Percentiles rank a stretch among this genome's conserved stretches.
phyloP scores from a whole-genome alignment of 2,797 vertebrate genomes.

The Myotis vivesi region DNA sequence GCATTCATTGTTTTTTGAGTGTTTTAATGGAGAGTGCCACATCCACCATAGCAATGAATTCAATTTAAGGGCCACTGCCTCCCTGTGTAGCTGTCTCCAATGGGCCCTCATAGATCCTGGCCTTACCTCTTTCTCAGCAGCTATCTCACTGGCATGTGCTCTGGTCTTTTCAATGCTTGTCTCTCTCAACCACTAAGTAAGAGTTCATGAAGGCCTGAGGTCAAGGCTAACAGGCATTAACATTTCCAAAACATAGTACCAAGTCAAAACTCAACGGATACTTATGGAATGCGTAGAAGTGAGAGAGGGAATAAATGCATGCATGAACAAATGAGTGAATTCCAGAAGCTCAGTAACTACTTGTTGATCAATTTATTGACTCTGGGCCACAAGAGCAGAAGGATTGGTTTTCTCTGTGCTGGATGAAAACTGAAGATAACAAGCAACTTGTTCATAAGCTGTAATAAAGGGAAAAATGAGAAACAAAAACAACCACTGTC shows the following conservation, averaged over 20 bases:
- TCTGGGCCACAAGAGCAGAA: not conserved
- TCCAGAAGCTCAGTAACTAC: not conserved
- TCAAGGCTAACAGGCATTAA: not conserved
- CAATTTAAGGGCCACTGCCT: not conserved
- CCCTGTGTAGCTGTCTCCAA: not conserved
- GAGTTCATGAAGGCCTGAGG: not conserved
- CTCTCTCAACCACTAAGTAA: not conserved
- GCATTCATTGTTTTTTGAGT: not conserved
- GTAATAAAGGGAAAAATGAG: not conserved
- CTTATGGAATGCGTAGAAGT: not conserved
- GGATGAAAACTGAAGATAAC: slow-evolving; percentile 13
- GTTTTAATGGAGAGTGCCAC: not conserved
- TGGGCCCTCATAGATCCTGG: not conserved
- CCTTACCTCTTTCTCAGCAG: not conserved
- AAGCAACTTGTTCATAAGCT: not conserved
- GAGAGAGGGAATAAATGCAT: not conserved
- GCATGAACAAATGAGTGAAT: not conserved
- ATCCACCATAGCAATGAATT: not conserved
- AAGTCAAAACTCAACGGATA: not conserved
- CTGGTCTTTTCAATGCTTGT: not conserved
- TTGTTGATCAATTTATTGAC: not conserved
- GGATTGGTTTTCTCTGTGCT: not conserved
- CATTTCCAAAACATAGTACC: not conserved
- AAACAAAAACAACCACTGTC: not conserved
- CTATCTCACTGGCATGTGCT: not conserved